Base-by-base conservation (phyloP, 35 echinoderm and acorn worm genomes). In the Acanthaster planci region DNA sequence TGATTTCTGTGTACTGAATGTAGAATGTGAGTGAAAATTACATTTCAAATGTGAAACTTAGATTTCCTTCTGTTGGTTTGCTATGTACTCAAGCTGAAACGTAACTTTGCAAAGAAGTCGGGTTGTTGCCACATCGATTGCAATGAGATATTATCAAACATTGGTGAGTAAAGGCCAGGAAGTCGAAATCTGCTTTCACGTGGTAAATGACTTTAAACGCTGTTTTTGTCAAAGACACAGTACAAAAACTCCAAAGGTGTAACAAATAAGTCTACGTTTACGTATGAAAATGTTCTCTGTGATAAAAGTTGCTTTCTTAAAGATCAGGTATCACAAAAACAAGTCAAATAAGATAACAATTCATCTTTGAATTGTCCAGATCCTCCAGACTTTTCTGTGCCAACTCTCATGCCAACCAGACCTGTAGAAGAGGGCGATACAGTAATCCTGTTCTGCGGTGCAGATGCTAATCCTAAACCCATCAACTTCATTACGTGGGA, bases 401-500 rank as follows among this genome's bases (percentile, higher is more conserved):
- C n/a, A 67, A 3, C 60, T 2, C 42, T 47, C 12, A 67, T 32
- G 7, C 60, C 60, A 29, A 32, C n/a, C 60, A 22, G n/a, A 0
- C n/a, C 31, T 29, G 22, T 67, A 16, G 60, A n/a, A 7, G 22
- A 67, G 60, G 60, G 60, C 31, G 2, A 26, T 0, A 32, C 9
- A 9, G 22, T 67, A 32, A 7, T 15, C 15, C 60, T 67, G 60
- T 67, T 22, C n/a, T 67, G 60, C 60, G 1, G n/a, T 0, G 60
- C 60, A 29, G 60, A 67, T 17, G 60, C 60, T 26, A 67, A 67
- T 23, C 60, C 60, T 32, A 17, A 67, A 26, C 60, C 60, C n/a
- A 16, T 22, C 27, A 22, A 67, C 22, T 67, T 67, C 60, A 67
- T 67, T 22, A 67, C 60, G 22, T 67, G 60, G 60, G 60, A 67